Base-by-base conservation (phyloP, 2,888 invertebrate genomes). In the Volucella bombylans region DNA sequence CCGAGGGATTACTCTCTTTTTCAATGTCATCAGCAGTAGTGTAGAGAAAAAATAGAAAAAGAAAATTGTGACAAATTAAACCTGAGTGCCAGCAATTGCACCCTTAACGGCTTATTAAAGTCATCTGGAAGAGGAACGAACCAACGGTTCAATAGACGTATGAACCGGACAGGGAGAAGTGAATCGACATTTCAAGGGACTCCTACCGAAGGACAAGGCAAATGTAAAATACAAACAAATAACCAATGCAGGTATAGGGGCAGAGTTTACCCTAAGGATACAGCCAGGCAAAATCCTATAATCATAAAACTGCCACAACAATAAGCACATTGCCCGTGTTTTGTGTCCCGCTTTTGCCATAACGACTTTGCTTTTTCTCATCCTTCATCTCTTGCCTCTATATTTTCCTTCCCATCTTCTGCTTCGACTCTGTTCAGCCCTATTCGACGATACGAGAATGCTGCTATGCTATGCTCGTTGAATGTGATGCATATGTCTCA, bases 301-400 rank as follows among this genome's bases (percentile, higher is more conserved):
- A 83, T 83, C 83, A 83, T 80, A 83, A 83, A 80, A 83, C 80
- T 80, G 83, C 83, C 83, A 83, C 83, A 83, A 83, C 74, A 83
- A 83, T 83, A 83, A 83, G 83, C 49, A 79, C 69, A 72, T 79
- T 79, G 77, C 23, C 62, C 77, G 62, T 62, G 67, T 65, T 54
- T 11, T 38, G 31, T 55, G 55, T 55, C n/a, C 38, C 55, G 38
- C 31, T 31, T 31, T 31, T 31, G 31, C 31, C 31, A 31, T 31
- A 31, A 31, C 31, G 31, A 31, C 6, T 31, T 31, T 31, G 31
- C 31, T 6, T 31, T 31, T 31, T 31, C 31, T 31, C 31, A 6
- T 31, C 31, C 31, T 31, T 6, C 31, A 31, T 4, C 31, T 31
- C 31, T 31, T 31, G 31, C 31, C 31, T 31, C 6, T 31, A 31